A percentile compares a stretch with the other conserved stretches of the same genome.
phyloP scores from a whole-genome alignment of 2,113 vertebrate genomes.

The Willisornis vidua region DNA sequence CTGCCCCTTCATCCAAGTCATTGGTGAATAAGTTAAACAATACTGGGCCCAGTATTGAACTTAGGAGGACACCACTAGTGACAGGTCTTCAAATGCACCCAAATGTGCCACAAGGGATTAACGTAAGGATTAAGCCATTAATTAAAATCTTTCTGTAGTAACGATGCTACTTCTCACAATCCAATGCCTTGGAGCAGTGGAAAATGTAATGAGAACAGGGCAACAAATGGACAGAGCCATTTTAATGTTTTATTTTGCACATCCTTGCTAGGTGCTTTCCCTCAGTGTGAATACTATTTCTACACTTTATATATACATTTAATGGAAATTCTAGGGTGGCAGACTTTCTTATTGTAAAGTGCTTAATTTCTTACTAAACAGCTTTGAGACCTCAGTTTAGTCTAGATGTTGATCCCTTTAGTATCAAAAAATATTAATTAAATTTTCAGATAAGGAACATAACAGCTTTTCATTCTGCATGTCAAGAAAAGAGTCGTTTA shows the following conservation, averaged over 20 bases:
- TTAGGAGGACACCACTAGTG: neutral
- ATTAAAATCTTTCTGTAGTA: neutral
- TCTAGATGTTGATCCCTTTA: neutral
- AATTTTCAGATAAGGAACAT: neutral
- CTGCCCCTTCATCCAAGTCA: neutral
- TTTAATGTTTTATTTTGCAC: neutral
- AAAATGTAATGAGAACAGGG: neutral
- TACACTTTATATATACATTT: neutral
- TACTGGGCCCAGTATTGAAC: neutral
- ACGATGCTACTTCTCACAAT: neutral
- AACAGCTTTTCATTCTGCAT: neutral
- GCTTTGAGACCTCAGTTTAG: neutral
- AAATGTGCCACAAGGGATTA: neutral
- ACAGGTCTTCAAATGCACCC: neutral
- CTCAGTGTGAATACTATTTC: neutral
- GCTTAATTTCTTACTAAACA: neutral
- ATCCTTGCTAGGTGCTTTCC: neutral
- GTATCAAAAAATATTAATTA: neutral
- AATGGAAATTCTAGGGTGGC: neutral
- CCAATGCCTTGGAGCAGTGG: neutral
- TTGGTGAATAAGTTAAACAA: neutral
- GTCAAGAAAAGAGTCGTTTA: neutral
- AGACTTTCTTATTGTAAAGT: neutral
- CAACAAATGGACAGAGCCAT: neutral
- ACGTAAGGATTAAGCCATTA: neutral